A percentile compares a stretch with the other conserved stretches of the same genome.
Conservation (phyloP, 2,888 invertebrate species). For the Lutraria lutraria region DNA sequence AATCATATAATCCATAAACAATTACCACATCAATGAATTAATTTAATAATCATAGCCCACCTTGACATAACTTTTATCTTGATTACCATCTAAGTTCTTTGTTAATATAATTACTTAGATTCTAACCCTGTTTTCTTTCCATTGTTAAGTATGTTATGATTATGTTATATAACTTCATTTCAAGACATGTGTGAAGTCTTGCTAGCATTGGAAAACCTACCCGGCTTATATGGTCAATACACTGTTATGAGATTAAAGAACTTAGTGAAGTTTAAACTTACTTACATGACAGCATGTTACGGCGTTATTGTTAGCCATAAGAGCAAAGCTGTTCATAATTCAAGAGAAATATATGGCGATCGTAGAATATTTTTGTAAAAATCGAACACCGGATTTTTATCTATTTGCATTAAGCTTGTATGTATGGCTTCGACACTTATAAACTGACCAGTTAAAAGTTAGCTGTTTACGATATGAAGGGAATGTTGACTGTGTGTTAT, state of each 20-base stretch:
- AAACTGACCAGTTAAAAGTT: constrained; percentile 24
- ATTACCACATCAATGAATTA: background rate
- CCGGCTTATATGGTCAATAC: constrained; percentile 15
- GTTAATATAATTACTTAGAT: background rate
- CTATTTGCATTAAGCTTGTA: constrained; percentile 8
- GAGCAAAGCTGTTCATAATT: background rate
- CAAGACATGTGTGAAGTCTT: constrained; percentile 14
- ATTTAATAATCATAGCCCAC: background rate
- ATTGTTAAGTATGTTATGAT: constrained; percentile 1
- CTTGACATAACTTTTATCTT: background rate
- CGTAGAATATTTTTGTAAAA: constrained; percentile 21
- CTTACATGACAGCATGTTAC: background rate
- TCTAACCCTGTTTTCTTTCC: background rate
- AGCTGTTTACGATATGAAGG: background rate
- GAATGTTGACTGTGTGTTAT: constrained; percentile 33
- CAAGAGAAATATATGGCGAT: background rate
- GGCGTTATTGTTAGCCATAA: constrained; percentile 9
- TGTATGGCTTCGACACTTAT: background rate
- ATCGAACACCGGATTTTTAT: constrained; percentile 21
- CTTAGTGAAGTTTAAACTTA: background rate
- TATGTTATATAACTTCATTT: constrained; percentile 1
- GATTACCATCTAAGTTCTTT: background rate
- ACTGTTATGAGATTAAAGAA: constrained; percentile 2
- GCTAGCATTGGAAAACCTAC: background rate
- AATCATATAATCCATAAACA: too few species aligned